Evolutionary conservation across 2,888 invertebrate genomes (phyloP).

Genomic region (Plutella xylostella): DNA sequence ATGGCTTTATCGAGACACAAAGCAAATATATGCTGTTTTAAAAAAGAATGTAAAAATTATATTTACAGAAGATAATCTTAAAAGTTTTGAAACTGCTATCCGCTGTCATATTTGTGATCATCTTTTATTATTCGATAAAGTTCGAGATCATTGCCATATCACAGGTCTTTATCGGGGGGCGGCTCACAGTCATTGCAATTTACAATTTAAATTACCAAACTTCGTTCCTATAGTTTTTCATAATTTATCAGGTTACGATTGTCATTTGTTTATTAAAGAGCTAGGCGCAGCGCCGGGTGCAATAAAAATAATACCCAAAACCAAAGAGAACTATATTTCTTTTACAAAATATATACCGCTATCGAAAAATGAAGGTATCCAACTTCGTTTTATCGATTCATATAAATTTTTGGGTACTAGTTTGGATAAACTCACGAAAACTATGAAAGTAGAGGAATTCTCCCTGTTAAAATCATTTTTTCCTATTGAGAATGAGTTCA

Average conservation of each 20-base stretch:
- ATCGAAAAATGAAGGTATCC: no score
- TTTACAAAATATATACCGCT: not conserved
- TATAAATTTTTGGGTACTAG: not conserved
- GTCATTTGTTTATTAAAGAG: not conserved
- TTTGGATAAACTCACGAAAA: not conserved
- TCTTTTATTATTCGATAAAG: not conserved
- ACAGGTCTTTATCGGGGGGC: conserved; percentile 2
- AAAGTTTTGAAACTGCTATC: not conserved
- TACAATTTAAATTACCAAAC: not conserved
- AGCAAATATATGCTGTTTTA: conserved; percentile 1
- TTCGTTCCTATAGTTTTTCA: not conserved
- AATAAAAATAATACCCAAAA: not conserved
- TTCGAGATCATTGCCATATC: conserved; percentile 5
- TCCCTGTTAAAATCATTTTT: not conserved
- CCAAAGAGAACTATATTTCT: not conserved
- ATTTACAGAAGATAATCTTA: not conserved
- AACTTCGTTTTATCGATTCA: not conserved
- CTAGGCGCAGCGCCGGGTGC: not conserved
- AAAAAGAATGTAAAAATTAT: not conserved
- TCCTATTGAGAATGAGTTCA: not conserved
- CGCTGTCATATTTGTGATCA: conserved; percentile 7
- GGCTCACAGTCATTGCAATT: conserved; percentile 5
- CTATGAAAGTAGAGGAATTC: not conserved
- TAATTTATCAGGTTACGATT: not conserved
- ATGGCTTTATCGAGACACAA: conserved; percentile 1